Percentiles rank a stretch among this genome's conserved stretches.
phyloP scores from a whole-genome alignment of 1,140 invertebrate genomes.

The Anadara kagoshimensis region DNA sequence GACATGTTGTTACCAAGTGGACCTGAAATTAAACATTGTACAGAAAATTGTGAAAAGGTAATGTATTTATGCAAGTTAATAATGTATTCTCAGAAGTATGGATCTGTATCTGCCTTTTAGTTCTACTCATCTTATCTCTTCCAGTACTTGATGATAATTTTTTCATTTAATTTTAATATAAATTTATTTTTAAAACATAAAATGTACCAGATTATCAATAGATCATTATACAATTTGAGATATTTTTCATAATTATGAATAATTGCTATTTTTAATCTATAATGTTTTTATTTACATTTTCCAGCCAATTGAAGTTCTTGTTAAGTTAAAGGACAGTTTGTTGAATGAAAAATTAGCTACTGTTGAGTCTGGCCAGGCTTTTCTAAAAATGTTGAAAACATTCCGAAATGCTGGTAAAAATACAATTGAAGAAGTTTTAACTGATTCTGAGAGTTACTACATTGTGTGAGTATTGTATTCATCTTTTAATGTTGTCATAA shows the following conservation, averaged over 20 bases:
- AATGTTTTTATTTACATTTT: slow-evolving; percentile 31
- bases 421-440: slow-evolving; percentile 58
- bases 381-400: slow-evolving; percentile 58
- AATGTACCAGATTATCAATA: too few species aligned
- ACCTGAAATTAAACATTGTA: slow-evolving; percentile 59
- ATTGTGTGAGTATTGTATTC: slow-evolving; percentile 57
- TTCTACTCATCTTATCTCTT: too few species aligned
- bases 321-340: slow-evolving; percentile 56
- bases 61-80: too few species aligned
- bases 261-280: too few species aligned
- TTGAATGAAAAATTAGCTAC: slow-evolving; percentile 55
- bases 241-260: too few species aligned
- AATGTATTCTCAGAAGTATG: too few species aligned
- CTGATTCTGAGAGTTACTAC: slow-evolving; percentile 56
- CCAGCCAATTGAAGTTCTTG: slow-evolving; percentile 53
- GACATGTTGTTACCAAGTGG: slow-evolving; percentile 61
- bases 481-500: too few species aligned
- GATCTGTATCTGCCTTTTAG: too few species aligned
- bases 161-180: too few species aligned
- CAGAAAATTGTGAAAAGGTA: slow-evolving; percentile 59
- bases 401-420: slow-evolving; percentile 60
- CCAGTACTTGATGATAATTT: too few species aligned
- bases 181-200: too few species aligned
- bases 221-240: too few species aligned
- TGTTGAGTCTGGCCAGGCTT: slow-evolving; percentile 61